These are phyloP conservation scores for Burhinus bistriatus DNA, from an alignment of 2,113 vertebrate genomes.

Conservation along the genomic window DNA sequence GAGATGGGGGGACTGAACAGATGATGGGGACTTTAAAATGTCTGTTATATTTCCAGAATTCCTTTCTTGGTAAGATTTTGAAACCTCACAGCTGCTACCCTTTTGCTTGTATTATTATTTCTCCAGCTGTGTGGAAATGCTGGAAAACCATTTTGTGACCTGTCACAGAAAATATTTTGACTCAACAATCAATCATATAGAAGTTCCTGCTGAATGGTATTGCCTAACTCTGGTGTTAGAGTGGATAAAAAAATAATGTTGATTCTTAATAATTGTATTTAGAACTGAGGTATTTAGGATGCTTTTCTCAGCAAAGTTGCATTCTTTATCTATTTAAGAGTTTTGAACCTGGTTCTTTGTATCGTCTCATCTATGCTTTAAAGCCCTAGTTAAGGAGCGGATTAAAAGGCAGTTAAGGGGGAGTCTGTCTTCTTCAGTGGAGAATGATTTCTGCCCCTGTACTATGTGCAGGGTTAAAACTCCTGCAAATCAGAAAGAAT, in stretches of 20 bases:
- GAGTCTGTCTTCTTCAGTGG: neutral
- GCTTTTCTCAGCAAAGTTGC: neutral
- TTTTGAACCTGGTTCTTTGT: neutral
- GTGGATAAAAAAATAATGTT: neutral
- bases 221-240: neutral
- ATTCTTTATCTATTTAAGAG: neutral
- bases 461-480: neutral
- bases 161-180: conserved; percentile 50
- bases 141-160: conserved; percentile 31
- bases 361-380: neutral
- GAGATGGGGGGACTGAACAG: neutral
- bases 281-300: neutral
- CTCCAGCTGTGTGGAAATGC: conserved; percentile 43
- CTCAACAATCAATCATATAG: neutral
- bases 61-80: conserved; percentile 26
- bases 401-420: neutral
- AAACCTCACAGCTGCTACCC: conserved; percentile 27
- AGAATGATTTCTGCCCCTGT: neutral
- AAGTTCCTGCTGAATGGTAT: neutral
- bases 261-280: neutral
- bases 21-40: conserved; percentile 4
- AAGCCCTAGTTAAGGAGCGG: neutral
- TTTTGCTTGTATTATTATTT: conserved; percentile 27
- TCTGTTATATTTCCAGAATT: conserved; percentile 43
- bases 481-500: neutral